Conservation (phyloP, 2,888 invertebrate species). For the Xestoiulus laeticollis region DNA sequence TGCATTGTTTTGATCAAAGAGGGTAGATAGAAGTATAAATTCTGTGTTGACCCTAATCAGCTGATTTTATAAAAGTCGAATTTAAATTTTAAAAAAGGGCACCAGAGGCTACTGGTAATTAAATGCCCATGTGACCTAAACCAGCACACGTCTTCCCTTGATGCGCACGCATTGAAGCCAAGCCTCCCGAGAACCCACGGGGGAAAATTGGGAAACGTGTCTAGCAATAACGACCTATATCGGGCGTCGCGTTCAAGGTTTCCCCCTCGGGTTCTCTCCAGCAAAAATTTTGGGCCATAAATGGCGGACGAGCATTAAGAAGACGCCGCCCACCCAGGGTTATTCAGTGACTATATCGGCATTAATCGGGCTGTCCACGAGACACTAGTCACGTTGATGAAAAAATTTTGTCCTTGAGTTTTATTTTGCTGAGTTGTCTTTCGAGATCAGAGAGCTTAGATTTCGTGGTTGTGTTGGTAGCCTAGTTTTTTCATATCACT, state of each 20-base stretch:
- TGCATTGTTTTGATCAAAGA: too few species aligned
- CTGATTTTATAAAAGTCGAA: not conserved
- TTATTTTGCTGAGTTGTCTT: slow-evolving; percentile 26
- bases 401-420: not conserved
- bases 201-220: not conserved
- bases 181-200: not conserved
- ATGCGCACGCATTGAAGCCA: not conserved
- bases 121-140: not conserved
- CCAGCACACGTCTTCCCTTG: not conserved
- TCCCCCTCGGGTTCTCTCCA: not conserved
- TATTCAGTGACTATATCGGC: not conserved
- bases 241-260: not conserved
- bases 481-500: slow-evolving; percentile 26
- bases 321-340: not conserved
- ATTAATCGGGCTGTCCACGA: not conserved
- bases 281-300: not conserved
- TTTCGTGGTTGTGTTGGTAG: not conserved
- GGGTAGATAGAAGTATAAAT: too few species aligned
- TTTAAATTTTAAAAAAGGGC: not conserved
- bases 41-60: not conserved
- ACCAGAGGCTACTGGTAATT: not conserved
- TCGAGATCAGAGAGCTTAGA: not conserved
- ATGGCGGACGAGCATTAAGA: not conserved
- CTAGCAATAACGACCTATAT: not conserved
- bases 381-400: not conserved